Base-by-base conservation (phyloP, 2,888 invertebrate species). In the Liodrosophila aerea region DNA sequence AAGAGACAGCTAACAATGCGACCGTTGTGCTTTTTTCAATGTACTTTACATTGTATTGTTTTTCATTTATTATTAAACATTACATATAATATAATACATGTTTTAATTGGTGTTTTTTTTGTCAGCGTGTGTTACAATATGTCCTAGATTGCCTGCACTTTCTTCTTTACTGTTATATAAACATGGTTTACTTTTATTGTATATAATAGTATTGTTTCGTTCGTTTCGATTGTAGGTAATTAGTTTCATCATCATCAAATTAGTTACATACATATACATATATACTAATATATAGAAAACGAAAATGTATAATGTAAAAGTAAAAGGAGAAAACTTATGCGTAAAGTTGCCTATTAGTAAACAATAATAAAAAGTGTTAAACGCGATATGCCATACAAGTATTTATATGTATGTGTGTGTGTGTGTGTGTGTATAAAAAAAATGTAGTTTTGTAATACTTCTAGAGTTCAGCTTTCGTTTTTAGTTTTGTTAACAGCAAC, bases 1-100 rank as follows among this genome's bases (percentile, higher is more conserved):
- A 22, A 22, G 2, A 22, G 5, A 22, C 22, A 22, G 5, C 2
- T 4, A 22, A 22, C 2, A 22, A 22, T n/a, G n/a, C n/a, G n/a
- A n/a, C 2, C 22, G 22, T 22, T 22, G 22, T 22, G 2, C 22
- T 5, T 22, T 22, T 22, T 2, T 4, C 5, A 5, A 4, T 22
- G 22, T 5, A 30, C 7, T 53, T 57, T 43, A 46, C 30, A 53
- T 49, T 12, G 13, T 54, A 56, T 43, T 3, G 22, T 64, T 64
- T 64, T 64, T 71, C 9, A 39, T 65, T 65, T 60, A 65, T 65
- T 69, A 50, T 61, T 65, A 56, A 47, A 60, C 69, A 66, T 80
- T 76, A 80, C 61, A 76, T 66, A 81, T 59, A 77, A 65, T 76
- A 82, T 76, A 76, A 76, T 83, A 76, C 76, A 76, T 76, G 53